phyloP scores from a whole-genome alignment of 2,797 vertebrate genomes.

The Rhinichthys osculus region DNA sequence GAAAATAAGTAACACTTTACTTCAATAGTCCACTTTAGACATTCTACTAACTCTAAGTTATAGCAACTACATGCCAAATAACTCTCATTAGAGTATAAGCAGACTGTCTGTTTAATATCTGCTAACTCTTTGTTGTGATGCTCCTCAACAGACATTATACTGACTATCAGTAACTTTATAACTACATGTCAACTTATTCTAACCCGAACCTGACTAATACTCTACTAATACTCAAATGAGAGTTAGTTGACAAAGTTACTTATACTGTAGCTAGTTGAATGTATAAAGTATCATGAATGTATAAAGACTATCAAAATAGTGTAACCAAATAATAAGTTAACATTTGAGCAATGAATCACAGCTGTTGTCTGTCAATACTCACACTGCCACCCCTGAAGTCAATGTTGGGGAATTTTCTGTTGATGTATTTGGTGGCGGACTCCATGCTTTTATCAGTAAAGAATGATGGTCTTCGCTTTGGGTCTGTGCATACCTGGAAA shows the following conservation, averaged over 20 bases:
- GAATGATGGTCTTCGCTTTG: conserved; percentile 80
- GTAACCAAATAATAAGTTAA: background rate
- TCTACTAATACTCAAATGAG: background rate
- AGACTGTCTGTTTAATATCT: background rate
- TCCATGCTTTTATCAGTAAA: conserved; percentile 88
- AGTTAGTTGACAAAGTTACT: background rate
- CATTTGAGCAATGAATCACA: background rate
- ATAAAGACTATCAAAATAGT: background rate
- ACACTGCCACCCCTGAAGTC: conserved; percentile 84
- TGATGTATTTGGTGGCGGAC: conserved; percentile 89
- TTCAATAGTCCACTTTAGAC: background rate
- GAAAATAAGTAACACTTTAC: background rate
- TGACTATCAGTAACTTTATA: background rate
- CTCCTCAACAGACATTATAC: background rate
- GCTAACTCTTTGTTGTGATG: background rate
- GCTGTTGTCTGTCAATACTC: conserved; percentile 51
- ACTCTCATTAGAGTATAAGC: background rate
- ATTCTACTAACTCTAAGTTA: background rate
- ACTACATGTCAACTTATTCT: background rate
- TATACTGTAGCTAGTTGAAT: background rate
- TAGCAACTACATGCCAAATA: background rate
- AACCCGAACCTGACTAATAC: background rate
- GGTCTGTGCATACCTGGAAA: conserved; percentile 77
- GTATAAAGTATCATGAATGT: background rate
- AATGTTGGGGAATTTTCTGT: conserved; percentile 92